A percentile compares a stretch with the other conserved stretches of the same genome.
Conservation (phyloP, 2,113 vertebrate genomes). For the Vombatus ursinus region DNA sequence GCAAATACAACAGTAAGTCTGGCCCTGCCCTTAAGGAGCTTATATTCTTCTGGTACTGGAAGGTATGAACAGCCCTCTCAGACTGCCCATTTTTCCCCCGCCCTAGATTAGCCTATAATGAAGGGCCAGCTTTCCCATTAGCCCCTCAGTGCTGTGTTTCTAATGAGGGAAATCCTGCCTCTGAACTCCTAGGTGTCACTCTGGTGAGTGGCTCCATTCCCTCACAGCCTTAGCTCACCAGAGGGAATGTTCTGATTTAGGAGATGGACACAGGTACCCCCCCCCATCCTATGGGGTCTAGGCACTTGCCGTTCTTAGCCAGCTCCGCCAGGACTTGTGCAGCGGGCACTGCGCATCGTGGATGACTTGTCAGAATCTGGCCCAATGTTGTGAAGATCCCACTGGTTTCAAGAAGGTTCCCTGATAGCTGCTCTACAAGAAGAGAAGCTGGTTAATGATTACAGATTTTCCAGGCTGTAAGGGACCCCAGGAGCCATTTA, state of each 20-base stretch:
- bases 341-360: constrained; percentile 83
- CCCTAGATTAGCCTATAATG: not conserved
- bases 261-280: not conserved
- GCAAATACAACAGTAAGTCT: not conserved
- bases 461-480: not conserved
- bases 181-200: not conserved
- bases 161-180: not conserved
- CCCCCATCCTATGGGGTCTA: not conserved
- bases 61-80: not conserved
- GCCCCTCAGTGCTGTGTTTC: not conserved
- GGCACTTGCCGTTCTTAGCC: constrained; percentile 86
- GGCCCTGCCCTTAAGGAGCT: not conserved
- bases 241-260: not conserved
- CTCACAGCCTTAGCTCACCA: not conserved
- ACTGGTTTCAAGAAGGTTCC: constrained; percentile 81
- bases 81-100: not conserved
- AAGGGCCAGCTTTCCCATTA: not conserved
- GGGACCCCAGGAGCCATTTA: not conserved
- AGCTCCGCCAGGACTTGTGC: constrained; percentile 90
- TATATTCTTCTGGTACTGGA: not conserved
- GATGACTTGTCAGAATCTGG: constrained; percentile 82
- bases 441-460: constrained; percentile 31
- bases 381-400: constrained; percentile 84
- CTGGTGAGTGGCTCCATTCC: not conserved
- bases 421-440: constrained; percentile 85